Evolutionary conservation across 2,797 vertebrate species (phyloP), one percentile per base, ranked within the genome.

Genomic region (Artibeus jamaicensis): DNA sequence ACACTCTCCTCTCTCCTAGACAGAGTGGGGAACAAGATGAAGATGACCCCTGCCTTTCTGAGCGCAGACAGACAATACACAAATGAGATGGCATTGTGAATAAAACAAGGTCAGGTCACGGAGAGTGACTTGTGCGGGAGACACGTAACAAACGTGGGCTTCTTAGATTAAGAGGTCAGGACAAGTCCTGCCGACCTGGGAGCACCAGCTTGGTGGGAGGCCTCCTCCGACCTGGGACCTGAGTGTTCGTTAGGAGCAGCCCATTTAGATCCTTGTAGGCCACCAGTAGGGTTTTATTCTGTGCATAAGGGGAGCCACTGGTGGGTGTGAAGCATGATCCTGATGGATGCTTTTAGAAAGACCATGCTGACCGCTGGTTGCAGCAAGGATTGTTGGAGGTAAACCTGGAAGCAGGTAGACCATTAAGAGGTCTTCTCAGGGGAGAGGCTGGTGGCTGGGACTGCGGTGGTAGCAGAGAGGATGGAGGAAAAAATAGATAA

Each of bases 301-400:
- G 26, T 65, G 42, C 0, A 0, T 55, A 16, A 34, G 10, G 15
- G 11, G 32, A 82, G 70, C 42, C n/a, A 0, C 5, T 34, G 5
- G 39, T 14, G 0, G 29, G 11, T 19, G 10, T 55, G 46, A 76
- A 85, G n/a, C 44, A 8, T 16, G 24, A 46, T 22, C 24, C 73
- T 21, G 32, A 46, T 26, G 37, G 48, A 18, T 42, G 24, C 39
- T 57, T 73, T 78, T 9, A 44, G 53, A 74, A 34, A 34, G 59
- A 48, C 37, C 4, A 11, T 21, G 50, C 39, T 26, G 21, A 29
- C 34, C 3, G 9, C n/a, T 5, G 1, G 18, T 21, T 19, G 65
- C 55, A 50, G 57, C 67, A 14, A 65, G 29, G 18, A 16, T 22
- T 21, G 0, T 11, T n/a, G 44, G 87, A 78, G 39, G 46, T n/a